A percentile compares a stretch with the other conserved stretches of the same genome.
Conservation (phyloP, 2,113 vertebrate species). For the Chamaea fasciata region DNA sequence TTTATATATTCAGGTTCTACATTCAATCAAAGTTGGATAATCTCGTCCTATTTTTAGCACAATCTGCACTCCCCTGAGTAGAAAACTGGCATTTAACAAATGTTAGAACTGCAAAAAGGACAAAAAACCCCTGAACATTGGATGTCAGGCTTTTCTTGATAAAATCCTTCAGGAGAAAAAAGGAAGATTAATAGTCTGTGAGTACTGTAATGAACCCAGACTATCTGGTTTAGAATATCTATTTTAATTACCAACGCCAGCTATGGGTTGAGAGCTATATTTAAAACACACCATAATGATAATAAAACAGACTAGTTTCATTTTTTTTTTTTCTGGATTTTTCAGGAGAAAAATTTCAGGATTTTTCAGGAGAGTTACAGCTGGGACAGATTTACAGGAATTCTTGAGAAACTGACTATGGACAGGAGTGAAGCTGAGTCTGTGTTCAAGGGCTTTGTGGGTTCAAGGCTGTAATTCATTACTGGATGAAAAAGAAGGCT, state of each 20-base stretch:
- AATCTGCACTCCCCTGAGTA: neutral
- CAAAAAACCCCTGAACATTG: neutral
- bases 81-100: neutral
- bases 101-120: neutral
- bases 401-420: neutral
- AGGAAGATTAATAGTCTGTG: neutral
- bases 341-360: too few relatives aligned
- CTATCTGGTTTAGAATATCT: neutral
- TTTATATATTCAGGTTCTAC: constrained; percentile 17
- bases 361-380: neutral
- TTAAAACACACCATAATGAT: neutral
- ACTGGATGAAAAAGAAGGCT: neutral
- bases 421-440: neutral
- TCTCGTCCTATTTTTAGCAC: constrained; percentile 2
- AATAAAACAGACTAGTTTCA: neutral
- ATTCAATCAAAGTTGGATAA: constrained; percentile 6
- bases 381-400: neutral
- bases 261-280: neutral
- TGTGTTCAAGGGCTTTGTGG: neutral
- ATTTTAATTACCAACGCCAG: neutral
- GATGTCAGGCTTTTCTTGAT: neutral
- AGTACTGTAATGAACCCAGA: neutral
- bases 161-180: neutral
- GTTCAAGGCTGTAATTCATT: neutral
- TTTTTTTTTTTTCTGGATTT: neutral